phyloP scores from a whole-genome alignment of 2,888 invertebrate species.

The Cephus pulcher region DNA sequence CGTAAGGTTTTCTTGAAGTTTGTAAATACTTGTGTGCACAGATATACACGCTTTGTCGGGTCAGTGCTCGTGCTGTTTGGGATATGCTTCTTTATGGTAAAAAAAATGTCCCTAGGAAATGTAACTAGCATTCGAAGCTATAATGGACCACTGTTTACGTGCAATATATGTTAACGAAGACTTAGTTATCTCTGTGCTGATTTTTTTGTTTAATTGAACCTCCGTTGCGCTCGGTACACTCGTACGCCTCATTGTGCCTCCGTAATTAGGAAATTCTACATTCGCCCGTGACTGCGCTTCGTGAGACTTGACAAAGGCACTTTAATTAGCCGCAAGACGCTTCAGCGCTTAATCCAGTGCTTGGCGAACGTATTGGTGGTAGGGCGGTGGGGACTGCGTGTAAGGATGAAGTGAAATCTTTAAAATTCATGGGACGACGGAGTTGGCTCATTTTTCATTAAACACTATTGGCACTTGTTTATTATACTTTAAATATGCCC shows the following conservation, averaged over 20 bases:
- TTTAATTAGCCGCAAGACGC: conserved; percentile 41
- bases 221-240: not conserved
- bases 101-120: not conserved
- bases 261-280: not conserved
- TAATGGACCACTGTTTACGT: not conserved
- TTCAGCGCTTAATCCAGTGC: conserved; percentile 33
- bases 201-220: not conserved
- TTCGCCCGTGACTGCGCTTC: not conserved
- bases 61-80: not conserved
- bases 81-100: not conserved
- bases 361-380: not conserved
- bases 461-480: conserved; percentile 42
- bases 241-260: not conserved
- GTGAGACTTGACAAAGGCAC: conserved; percentile 23
- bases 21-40: not conserved
- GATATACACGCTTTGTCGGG: not conserved
- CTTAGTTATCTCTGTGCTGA: not conserved
- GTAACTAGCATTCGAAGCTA: not conserved
- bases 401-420: not conserved
- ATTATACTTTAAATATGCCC: conserved; percentile 43
- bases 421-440: not conserved
- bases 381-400: not conserved
- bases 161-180: not conserved
- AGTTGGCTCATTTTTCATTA: conserved; percentile 26
- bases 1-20: not conserved